Percentiles rank a stretch among this genome's conserved stretches.
Conservation (phyloP, 2,113 vertebrate genomes). For the Elephas maximus region DNA sequence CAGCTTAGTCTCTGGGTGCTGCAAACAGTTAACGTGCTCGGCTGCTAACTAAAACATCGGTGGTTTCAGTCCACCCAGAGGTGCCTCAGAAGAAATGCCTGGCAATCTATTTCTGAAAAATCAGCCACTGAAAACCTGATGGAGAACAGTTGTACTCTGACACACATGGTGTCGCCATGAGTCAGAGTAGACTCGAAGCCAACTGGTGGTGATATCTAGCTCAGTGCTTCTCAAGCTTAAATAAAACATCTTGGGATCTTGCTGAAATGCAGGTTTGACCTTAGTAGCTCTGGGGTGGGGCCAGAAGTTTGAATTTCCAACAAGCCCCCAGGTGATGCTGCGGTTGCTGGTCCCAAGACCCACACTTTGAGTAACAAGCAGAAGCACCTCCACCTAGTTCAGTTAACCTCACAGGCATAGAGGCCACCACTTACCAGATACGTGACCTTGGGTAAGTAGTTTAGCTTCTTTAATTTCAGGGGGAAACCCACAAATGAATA, state of each 20-base stretch:
- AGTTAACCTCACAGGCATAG: not conserved
- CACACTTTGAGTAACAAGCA: not conserved
- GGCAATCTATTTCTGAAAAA: not conserved
- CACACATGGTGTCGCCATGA: not conserved
- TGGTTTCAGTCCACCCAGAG: not conserved
- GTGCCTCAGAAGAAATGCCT: not conserved
- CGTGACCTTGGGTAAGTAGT: fast-evolving
- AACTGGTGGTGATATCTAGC: not conserved
- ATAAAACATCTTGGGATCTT: not conserved
- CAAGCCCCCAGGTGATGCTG: no score
- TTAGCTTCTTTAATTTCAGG: not conserved
- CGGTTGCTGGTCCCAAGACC: not conserved
- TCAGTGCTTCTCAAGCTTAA: not conserved
- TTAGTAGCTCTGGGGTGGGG: no score
- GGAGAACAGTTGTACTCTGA: not conserved
- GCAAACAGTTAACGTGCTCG: not conserved
- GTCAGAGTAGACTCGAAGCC: not conserved
- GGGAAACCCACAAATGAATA: not conserved
- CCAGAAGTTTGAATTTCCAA: not conserved
- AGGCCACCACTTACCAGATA: not conserved
- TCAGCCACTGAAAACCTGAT: not conserved
- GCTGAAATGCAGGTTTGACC: not conserved
- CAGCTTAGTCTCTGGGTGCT: not conserved
- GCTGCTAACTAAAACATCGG: not conserved
- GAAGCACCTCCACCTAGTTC: no score